Evolutionary conservation across 2,888 invertebrate genomes (phyloP), one percentile per base, ranked within the genome.

Genomic region (Tolmerus cingulatus): DNA sequence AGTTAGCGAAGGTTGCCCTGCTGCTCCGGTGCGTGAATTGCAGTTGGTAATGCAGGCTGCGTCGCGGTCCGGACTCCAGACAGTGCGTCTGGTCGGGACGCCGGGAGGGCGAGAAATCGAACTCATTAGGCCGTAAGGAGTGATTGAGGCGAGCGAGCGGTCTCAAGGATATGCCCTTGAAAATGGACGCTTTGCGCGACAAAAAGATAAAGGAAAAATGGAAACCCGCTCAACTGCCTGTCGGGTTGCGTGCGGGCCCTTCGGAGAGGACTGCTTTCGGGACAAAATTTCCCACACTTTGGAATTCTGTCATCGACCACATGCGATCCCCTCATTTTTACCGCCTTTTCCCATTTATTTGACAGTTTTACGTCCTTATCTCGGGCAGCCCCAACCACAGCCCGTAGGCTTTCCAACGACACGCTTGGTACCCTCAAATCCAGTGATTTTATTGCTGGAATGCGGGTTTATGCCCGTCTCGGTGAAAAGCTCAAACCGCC

Each of bases 141-240:
- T 84, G 55, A 84, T n/a, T 84, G 82, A 84, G 40, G 66, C 66
- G 23, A 66, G 66, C 14, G 57, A 84, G 55, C 34, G 4, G n/a
- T 84, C 23, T 84, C 82, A 84, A 84, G 82, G 82, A 84, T 84
- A 23, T 66, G 82, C 37, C 82, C 82, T 84, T 84, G 82, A 79
- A 79, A 79, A 14, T 51, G 79, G 66, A 27, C 66, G 66, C 8
- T 66, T 66, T 19, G 12, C 23, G 66, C 66, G 66, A 66, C 66
- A 66, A 23, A 66, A 66, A 66, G 19, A 55, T 19, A 19, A 19
- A 55, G 5, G 19, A 66, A 12, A 40, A 40, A 40, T 7, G 2
- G 9, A 66, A 66, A 19, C 66, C 12, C 27, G 66, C 27, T 19
- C 66, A 27, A 66, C 19, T 9, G 19, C 27, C 23, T 19, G 19